Evolutionary conservation across 2,888 invertebrate genomes (phyloP).

Genomic region (Yponomeuta malinellus): DNA sequence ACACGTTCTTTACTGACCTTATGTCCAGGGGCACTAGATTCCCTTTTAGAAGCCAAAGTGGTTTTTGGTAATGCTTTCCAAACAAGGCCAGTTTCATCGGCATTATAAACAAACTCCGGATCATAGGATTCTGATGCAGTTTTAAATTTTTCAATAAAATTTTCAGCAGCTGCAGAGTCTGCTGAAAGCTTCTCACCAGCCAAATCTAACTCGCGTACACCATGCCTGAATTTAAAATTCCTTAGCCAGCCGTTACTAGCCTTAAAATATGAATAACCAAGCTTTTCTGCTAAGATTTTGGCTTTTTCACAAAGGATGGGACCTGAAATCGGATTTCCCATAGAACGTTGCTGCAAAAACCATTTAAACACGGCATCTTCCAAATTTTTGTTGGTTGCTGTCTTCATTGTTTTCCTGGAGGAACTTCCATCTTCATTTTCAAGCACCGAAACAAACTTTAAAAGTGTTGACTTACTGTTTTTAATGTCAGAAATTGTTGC

Average conservation of each 20-base stretch:
- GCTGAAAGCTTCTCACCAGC: conserved; percentile 10
- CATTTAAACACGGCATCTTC: conserved; percentile 29
- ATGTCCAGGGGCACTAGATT: conserved; percentile 24
- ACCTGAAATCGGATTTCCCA: conserved; percentile 27
- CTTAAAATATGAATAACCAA: conserved; percentile 23
- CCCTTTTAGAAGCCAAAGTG: conserved; percentile 26
- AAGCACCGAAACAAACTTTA: conserved; percentile 27
- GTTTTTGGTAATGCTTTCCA: conserved; percentile 28
- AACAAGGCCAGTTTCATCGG: conserved; percentile 27
- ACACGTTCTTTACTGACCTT: conserved; percentile 15
- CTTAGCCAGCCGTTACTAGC: conserved; percentile 23
- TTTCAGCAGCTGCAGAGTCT: conserved; percentile 22
- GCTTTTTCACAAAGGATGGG: conserved; percentile 27
- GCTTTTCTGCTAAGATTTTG: conserved; percentile 22
- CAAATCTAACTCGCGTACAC: conserved; percentile 23
- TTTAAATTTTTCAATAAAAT: conserved; percentile 26
- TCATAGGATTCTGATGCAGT: conserved; percentile 23
- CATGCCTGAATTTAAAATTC: conserved; percentile 26
- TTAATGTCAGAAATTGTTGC: conserved; percentile 29
- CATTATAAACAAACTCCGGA: conserved; percentile 13
- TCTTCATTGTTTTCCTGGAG: conserved; percentile 27
- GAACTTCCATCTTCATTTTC: conserved; percentile 28
- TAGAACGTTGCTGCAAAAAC: conserved; percentile 22
- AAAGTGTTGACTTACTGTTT: conserved; percentile 22
- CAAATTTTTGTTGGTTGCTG: conserved; percentile 27